A percentile compares a stretch with the other conserved stretches of the same genome.
Conservation (phyloP, 2,888 invertebrate genomes). For the Cremastinae sp. region DNA sequence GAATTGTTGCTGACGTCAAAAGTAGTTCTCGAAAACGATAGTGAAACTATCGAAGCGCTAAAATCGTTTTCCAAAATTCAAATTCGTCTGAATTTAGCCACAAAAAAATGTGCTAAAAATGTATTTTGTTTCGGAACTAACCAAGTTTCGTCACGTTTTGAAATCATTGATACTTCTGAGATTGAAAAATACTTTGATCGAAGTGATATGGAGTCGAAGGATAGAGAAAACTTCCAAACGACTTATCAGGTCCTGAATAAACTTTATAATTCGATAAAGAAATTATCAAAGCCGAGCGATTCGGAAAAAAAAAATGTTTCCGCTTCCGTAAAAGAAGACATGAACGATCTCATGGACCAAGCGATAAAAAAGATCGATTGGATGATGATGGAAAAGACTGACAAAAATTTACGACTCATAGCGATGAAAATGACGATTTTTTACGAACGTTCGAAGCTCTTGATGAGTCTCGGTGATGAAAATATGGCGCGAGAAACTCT, state of each 20-base stretch:
- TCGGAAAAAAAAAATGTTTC: slow-evolving; percentile 13
- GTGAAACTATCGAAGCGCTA: too few species aligned
- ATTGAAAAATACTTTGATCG: too few species aligned
- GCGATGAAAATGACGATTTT: slow-evolving; percentile 63
- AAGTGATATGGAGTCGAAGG: slow-evolving; percentile 15
- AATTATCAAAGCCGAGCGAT: slow-evolving; percentile 33
- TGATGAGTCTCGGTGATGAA: slow-evolving; percentile 56
- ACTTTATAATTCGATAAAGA: slow-evolving; percentile 55
- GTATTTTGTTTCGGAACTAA: too few species aligned
- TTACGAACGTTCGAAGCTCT: slow-evolving; percentile 62
- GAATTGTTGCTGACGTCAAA: too few species aligned
- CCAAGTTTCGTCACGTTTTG: too few species aligned
- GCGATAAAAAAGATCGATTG: slow-evolving; percentile 52
- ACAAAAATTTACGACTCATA: slow-evolving; percentile 47
- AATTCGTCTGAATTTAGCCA: too few species aligned
- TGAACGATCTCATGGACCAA: slow-evolving; percentile 42
- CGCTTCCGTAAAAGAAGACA: slow-evolving; percentile 27
- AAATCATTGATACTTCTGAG: too few species aligned
- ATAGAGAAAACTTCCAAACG: not conserved
- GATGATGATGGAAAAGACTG: slow-evolving; percentile 11
- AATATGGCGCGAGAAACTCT: slow-evolving; percentile 56
- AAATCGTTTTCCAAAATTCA: too few species aligned
- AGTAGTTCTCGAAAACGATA: too few species aligned
- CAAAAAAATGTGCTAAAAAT: too few species aligned
- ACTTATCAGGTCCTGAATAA: slow-evolving; percentile 51